Base-by-base conservation (phyloP, 1,140 invertebrate species). In the Sinella curviseta region DNA sequence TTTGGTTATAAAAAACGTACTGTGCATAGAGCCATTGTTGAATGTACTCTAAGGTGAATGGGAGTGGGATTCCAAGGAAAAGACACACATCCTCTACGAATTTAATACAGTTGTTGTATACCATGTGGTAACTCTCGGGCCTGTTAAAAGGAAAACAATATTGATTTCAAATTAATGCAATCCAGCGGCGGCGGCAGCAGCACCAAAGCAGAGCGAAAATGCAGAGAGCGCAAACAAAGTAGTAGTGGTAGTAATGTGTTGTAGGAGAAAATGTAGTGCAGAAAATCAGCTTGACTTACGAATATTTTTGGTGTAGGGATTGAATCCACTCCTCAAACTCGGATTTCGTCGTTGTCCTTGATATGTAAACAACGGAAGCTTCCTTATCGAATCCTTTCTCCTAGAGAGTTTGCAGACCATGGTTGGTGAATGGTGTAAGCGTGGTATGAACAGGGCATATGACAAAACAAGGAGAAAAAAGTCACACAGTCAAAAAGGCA, bases 291-390 rank as follows among this genome's bases (percentile, higher is more conserved):
- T 60, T 60, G 14, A 17, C 70, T 30, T 76, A 79, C 78, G 78
- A 79, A 35, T 79, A 79, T 31, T 75, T 57, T 17, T 60, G 74
- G 30, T 79, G 36, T 57, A 57, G 78, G 31, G 78, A 75, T 76
- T 79, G 70, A 65, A 79, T 79, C 78, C 78, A 79, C 55, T 79
- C 78, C 34, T 79, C 78, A 79, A 79, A 79, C 74, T 79, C 78
- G 57, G 48, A 34, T 28, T 74, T 73, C 33, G 74, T 79, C 36
- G 78, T 79, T 57, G 74, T 76, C 78, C 70, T 79, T 57, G 78
- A 75, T 75, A 65, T 79, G 65, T 79, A 79, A 20, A 79, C 78
- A 79, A 65, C 73, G 26, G 78, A 79, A 20, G 78, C 78, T 65
- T 79, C 78, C 74, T 79, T 57, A 54, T 79, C 78, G 34, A 74